Evolutionary conservation across 2,797 vertebrate species (phyloP).

Genomic region (Parauchenoglanis punctatus): DNA sequence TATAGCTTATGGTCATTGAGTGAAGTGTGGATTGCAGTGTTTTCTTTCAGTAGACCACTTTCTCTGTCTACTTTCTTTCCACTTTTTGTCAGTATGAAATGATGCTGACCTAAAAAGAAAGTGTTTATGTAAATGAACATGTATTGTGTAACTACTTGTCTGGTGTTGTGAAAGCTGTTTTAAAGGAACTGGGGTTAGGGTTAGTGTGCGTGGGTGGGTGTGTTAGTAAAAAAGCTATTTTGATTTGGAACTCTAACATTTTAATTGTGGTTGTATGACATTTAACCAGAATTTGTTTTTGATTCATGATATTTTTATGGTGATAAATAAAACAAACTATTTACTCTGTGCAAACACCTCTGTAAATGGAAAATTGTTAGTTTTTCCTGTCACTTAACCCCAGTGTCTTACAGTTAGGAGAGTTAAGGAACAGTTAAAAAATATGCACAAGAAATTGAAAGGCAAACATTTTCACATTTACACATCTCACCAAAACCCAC

Average conservation of each 20-base stretch:
- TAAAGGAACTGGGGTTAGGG: not conserved
- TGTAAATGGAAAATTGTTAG: not conserved
- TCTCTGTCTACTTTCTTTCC: not conserved
- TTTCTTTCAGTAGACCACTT: constrained; percentile 6
- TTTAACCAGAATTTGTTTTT: not conserved
- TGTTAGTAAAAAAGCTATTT: no score
- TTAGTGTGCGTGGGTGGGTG: no score
- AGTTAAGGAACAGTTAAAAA: not conserved
- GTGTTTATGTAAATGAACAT: constrained; percentile 33
- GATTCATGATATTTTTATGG: not conserved
- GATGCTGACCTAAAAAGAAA: not conserved
- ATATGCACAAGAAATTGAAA: not conserved
- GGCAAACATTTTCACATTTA: not conserved
- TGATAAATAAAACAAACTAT: not conserved
- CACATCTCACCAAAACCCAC: not conserved
- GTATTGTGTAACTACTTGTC: constrained; percentile 36
- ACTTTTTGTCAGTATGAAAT: not conserved
- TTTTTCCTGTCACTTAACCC: not conserved
- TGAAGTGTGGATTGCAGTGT: constrained; percentile 17
- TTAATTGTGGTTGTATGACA: not conserved
- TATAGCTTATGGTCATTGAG: constrained; percentile 10
- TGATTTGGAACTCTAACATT: not conserved
- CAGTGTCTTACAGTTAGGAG: not conserved
- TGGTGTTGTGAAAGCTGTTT: constrained; percentile 41
- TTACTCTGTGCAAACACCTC: not conserved